Evolutionary conservation across 2,888 invertebrate genomes (phyloP).

Genomic region (Gymnosoma rotundatum): DNA sequence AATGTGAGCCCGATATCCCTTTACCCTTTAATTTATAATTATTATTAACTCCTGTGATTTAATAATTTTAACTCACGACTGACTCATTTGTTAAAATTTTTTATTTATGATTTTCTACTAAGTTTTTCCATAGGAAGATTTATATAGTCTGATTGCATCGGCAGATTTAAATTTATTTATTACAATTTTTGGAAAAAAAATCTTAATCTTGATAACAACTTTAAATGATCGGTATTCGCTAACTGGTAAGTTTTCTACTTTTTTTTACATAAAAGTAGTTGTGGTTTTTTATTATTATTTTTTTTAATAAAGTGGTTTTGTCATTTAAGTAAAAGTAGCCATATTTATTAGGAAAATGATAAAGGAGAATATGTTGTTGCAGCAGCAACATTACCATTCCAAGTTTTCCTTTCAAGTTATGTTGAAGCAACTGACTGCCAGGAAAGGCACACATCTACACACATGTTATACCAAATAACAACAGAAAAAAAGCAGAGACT

Average conservation of each 20-base stretch:
- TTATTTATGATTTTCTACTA: too few relatives aligned
- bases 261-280: slow-evolving; percentile 38
- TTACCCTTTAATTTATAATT: too few relatives aligned
- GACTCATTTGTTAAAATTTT: too few relatives aligned
- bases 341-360: slow-evolving; percentile 39
- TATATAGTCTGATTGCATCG: too few relatives aligned
- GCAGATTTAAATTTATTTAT: background rate
- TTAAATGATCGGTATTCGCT: background rate
- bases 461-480: background rate
- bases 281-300: background rate
- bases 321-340: slow-evolving; percentile 61
- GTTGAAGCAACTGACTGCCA: slow-evolving; percentile 13
- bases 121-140: too few relatives aligned
- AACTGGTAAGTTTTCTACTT: slow-evolving; percentile 17
- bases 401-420: slow-evolving; percentile 41
- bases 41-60: too few relatives aligned
- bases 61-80: too few relatives aligned
- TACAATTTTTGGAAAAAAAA: background rate
- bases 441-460: background rate
- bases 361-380: background rate
- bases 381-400: slow-evolving; percentile 39
- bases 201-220: background rate
- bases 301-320: slow-evolving; percentile 55
- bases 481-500: background rate
- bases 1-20: too few relatives aligned